Percentiles rank a stretch among this genome's conserved stretches.
Evolutionary conservation across 37 sponge, comb jelly and placozoan species (phyloP).

Genomic region (Agelas oroides): DNA sequence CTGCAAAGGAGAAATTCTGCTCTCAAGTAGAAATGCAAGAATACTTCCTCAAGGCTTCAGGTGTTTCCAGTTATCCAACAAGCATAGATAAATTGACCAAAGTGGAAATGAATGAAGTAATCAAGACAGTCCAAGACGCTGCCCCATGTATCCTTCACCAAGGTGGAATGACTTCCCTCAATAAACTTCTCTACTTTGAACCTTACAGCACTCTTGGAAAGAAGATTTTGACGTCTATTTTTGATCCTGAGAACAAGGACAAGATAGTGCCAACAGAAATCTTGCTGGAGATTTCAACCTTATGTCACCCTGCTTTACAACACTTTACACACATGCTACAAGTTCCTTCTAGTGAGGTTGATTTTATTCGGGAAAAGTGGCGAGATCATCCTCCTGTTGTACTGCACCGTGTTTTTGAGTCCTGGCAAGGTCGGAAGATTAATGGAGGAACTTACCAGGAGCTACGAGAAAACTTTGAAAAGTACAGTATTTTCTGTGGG

Average conservation of each 20-base stretch:
- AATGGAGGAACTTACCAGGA: not conserved
- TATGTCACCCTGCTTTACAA: not conserved
- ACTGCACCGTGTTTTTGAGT: not conserved
- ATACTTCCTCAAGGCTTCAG: not conserved
- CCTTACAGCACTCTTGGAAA: slow-evolving; percentile 15
- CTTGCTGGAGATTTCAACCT: not conserved
- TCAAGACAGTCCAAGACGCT: too few relatives aligned
- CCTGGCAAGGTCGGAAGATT: too few relatives aligned
- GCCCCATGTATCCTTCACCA: not conserved
- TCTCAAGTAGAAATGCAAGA: not conserved
- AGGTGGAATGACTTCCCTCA: not conserved
- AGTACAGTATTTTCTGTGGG: slow-evolving; percentile 24
- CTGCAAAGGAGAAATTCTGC: not conserved
- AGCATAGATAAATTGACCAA: too few relatives aligned
- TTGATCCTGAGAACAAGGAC: not conserved
- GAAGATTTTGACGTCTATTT: not conserved
- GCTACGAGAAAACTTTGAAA: slow-evolving; percentile 1
- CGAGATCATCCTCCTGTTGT: not conserved
- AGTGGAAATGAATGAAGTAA: too few relatives aligned
- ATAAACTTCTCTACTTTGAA: slow-evolving; percentile 6
- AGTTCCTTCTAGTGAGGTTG: not conserved
- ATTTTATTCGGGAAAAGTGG: not conserved
- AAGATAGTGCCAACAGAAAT: not conserved
- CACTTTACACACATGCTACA: not conserved
- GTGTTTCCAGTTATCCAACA: not conserved